Evolutionary conservation across 2,113 vertebrate genomes (phyloP), one percentile per base, ranked within the genome.

Genomic region (Apodemus speciosus): DNA sequence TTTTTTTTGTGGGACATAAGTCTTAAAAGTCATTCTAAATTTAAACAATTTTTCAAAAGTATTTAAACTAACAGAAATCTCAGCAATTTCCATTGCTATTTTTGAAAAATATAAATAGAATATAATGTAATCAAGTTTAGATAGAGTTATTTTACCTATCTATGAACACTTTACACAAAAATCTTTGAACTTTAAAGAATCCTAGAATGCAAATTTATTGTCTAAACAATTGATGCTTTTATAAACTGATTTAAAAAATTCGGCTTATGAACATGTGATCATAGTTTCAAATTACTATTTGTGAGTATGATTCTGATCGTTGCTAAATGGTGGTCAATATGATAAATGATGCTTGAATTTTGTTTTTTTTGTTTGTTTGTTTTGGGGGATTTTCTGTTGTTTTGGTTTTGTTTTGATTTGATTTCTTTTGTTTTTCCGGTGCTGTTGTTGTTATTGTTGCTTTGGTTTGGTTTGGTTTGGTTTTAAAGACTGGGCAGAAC

Each of bases 141-240:
- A 35, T 30, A 72, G 13, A n/a, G 73, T 68, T 80, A 93, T 93
- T 73, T 43, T 73, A 9, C 64, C 60, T 64, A 64, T 38, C 43
- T 56, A 40, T 40, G 40, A 40, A 66, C 25, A 40, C 46, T 51
- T n/a, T 40, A 38, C 21, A 85, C 4, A 64, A 40, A 25, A 73
- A 58, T 14, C 4, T 40, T 49, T 81, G 21, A 80, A 58, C 66
- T 43, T 94, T 35, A 69, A 51, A 81, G 51, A 95, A 75, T 56
- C 25, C 9, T 80, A 85, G 49, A 91, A 91, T 84, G 43, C 49
- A 92, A 83, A 85, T 92, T n/a, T 85, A 40, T 60, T 84, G 1
- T 43, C 58, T 13, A 76, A 81, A 43, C 35, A 62, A 71, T 35
- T 56, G 51, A 56, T 27, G 62, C 5, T 66, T 94, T 90, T 81